Evolutionary conservation across 2,113 vertebrate species (phyloP).

Genomic region (Pagrus major): DNA sequence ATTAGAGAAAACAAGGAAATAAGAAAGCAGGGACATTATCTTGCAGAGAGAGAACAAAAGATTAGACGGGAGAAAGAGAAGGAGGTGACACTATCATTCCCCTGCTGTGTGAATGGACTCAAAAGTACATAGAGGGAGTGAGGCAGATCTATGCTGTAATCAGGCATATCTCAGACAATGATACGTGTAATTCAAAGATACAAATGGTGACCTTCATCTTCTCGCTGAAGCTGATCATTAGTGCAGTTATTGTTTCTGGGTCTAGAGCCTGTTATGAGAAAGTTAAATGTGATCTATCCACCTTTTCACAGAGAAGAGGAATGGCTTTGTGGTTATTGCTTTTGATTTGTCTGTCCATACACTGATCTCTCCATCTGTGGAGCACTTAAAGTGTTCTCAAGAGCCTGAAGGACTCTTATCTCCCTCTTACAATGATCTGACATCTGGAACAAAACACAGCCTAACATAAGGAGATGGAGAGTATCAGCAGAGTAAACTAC

Average conservation of each 20-base stretch:
- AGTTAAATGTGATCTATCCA: neutral
- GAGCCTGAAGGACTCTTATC: neutral
- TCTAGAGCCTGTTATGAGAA: neutral
- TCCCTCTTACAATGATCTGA: neutral
- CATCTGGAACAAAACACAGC: neutral
- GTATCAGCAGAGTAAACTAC: neutral
- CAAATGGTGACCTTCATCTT: neutral
- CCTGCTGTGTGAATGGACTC: slow-evolving; percentile 12
- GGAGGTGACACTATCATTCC: neutral
- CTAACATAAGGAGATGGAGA: neutral
- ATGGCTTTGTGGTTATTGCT: neutral
- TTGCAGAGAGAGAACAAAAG: neutral
- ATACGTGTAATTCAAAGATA: neutral
- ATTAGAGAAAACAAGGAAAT: too few relatives aligned
- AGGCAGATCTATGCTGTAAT: slow-evolving; percentile 2
- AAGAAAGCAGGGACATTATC: too few relatives aligned
- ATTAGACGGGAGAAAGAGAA: neutral
- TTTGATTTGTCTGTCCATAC: neutral
- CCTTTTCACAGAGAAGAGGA: neutral
- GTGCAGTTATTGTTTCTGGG: neutral
- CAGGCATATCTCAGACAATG: neutral
- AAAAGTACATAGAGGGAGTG: slow-evolving; percentile 5
- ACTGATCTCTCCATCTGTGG: neutral
- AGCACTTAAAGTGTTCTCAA: neutral
- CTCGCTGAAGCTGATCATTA: neutral